Base-by-base conservation (phyloP, 2,797 vertebrate species). In the Lindbergichthys nudifrons region DNA sequence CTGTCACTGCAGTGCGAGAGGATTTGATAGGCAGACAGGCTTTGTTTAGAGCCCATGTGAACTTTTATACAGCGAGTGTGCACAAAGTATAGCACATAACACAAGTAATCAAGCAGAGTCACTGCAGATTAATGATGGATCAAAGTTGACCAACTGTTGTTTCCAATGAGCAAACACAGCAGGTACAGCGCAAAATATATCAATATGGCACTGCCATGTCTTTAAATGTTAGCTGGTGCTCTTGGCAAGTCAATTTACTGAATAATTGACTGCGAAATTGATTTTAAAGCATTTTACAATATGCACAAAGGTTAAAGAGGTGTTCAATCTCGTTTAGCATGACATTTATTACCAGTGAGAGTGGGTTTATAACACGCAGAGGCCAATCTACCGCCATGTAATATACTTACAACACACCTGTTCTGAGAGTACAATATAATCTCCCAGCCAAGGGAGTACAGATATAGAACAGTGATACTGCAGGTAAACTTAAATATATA, bases 21-120 rank as follows among this genome's bases (percentile, higher is more conserved):
- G 80, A 81, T 82, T 75, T 82, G 88, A 91, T 81, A 72, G 89
- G 89, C 78, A 75, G 75, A 79, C 82, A 4, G 66, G 65, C 85
- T 85, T 87, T 87, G 87, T 87, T 75, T 12, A 15, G 46, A 56
- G 75, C 51, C 79, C 80, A 84, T 23, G 82, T 84, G 87, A 86
- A 61, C 80, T 54, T 65, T 85, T 86, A 65, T 86, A 9, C 59
- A 63, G 19, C 11, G 2, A 60, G 42, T 70, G 69, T 80, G 68
- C 74, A 62, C 73, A 77, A 83, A 81, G 83, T 67, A 82, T 90
- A 86, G 68, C 50, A 63, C 72, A 86, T 78, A 76, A 88, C 91
- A 71, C 56, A 70, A 83, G 65, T 79, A 70, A 79, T 62, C 36
- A 32, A 18, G 70, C 61, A 2, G 19, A 45, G 69, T 65, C 77